Evolutionary conservation across 2,888 invertebrate species (phyloP).

Genomic region (Apotomis capreana): DNA sequence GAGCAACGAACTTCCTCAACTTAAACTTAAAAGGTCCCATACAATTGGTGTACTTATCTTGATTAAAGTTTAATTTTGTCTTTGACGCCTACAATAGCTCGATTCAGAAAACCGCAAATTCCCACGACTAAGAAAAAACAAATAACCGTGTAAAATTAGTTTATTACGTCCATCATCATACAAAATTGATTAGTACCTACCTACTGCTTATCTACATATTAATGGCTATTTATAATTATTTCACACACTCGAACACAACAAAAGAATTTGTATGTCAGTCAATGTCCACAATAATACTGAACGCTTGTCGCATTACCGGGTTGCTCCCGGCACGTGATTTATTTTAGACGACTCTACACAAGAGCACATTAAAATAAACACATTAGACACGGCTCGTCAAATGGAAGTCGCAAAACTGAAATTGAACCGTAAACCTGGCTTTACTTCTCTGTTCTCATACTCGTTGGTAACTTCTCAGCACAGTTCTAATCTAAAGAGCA

Average conservation of each 20-base stretch:
- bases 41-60: constrained; percentile 56
- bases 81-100: constrained; percentile 43
- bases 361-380: constrained; percentile 33
- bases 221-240: constrained; percentile 53
- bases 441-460: neutral
- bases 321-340: constrained; percentile 23
- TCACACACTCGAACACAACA: constrained; percentile 55
- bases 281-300: constrained; percentile 44
- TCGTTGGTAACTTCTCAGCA: constrained; percentile 15
- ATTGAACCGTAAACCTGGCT: neutral
- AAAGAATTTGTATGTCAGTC: constrained; percentile 55
- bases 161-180: constrained; percentile 39
- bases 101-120: constrained; percentile 22
- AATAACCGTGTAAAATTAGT: constrained; percentile 42
- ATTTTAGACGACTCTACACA: constrained; percentile 27
- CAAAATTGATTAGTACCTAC: constrained; percentile 42
- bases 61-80: constrained; percentile 67
- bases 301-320: constrained; percentile 31
- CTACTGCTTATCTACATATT: constrained; percentile 39
- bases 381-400: constrained; percentile 8
- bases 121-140: constrained; percentile 46
- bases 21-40: constrained; percentile 56
- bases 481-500: constrained; percentile 20
- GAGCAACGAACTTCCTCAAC: constrained; percentile 75
- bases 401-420: constrained; percentile 1